Base-by-base conservation (phyloP, 1,140 invertebrate genomes). In the Drosophila kepulauana region DNA sequence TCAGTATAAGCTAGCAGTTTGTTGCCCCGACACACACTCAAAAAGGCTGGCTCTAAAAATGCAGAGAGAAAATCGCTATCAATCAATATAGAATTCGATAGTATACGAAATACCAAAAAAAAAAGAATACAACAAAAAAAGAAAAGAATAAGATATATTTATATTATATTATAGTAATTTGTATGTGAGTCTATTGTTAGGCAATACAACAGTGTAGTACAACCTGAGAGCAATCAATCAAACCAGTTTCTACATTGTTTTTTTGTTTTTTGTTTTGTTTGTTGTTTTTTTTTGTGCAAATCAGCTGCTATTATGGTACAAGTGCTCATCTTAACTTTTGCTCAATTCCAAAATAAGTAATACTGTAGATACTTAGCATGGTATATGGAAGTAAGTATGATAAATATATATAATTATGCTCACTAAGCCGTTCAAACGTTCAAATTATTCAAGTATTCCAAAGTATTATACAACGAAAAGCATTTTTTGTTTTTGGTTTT, bases 241-340 rank as follows among this genome's bases (percentile, higher is more conserved):
- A 86, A 88, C 74, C 77, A 82, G 49, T 84, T 89, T 88, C 84
- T 88, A 88, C 84, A 48, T 63, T 73, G 61, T 61, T 65, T 45
- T 45, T 46, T 75, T 72, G 51, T 46, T 69, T 25, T 71, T 82
- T 46, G 56, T 79, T 66, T 68, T 66, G 66, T 56, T 46, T 16
- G 6, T 56, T 56, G 35, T 1, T 15, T 33, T 45, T 78, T 59
- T 38, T 52, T 45, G 82, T 88, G 84, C 84, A 88, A 84, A 54
- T 87, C 85, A 89, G 84, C 84, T 84, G 70, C 84, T 88, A 57
- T 77, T 88, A 78, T 87, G 56, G 64, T 88, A 88, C 84, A 88
- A 88, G 84, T 88, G 84, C 84, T 88, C 84, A 88, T 89, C 84
- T 88, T 88, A 89, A 88, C 84, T 86, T 68, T 49, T 65, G 72